Base-by-base conservation (phyloP, 2,888 invertebrate species). In the Scelioninae gen. 1 region DNA sequence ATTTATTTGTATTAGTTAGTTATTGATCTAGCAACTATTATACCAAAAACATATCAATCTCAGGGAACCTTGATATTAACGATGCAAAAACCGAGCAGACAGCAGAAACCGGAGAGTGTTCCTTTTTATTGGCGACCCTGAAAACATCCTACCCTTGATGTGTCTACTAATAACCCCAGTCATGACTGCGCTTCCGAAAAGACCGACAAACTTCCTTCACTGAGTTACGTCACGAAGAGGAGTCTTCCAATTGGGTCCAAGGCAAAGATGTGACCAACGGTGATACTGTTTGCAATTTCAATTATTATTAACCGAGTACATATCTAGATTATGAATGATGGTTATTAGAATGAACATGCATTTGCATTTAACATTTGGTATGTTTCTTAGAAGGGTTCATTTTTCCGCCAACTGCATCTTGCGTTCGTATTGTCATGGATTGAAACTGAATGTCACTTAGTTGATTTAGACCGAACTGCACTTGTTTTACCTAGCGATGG, bases 21-120 rank as follows among this genome's bases (percentile, higher is more conserved):
- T 9, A 31, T 43, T 45, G 34, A 58, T 51, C 3, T 60, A 66
- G 66, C 47, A 60, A 8, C n/a, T 62, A n/a, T 68, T 29, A n/a
- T 29, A 58, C 23, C 75, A 56, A 60, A 16, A 65, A 76, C 71
- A 71, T 81, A 81, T 75, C 71, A 69, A 81, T 71, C 81, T 81
- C 81, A 81, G 81, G 81, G 81, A 81, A 65, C 16, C 58, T 76
- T 81, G 75, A 76, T 76, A 65, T 81, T 69, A 45, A 68, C 32
- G 53, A 60, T 8, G 43, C 55, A 66, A 51, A 75, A 66, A 31
- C 11, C 15, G 66, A 76, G 51, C 66, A 51, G 66, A 66, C 43
- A 51, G 34, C 29, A 10, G 23, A n/a, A 43, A n/a, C 11, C 15
- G 43, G 23, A 60, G 29, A 5, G 9, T 43, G 62, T 53, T n/a